Evolutionary conservation across 92 coral and sea anemone species (phyloP), one percentile per base, ranked within the genome.

Genomic region (Hydrozoanthus gracilis): DNA sequence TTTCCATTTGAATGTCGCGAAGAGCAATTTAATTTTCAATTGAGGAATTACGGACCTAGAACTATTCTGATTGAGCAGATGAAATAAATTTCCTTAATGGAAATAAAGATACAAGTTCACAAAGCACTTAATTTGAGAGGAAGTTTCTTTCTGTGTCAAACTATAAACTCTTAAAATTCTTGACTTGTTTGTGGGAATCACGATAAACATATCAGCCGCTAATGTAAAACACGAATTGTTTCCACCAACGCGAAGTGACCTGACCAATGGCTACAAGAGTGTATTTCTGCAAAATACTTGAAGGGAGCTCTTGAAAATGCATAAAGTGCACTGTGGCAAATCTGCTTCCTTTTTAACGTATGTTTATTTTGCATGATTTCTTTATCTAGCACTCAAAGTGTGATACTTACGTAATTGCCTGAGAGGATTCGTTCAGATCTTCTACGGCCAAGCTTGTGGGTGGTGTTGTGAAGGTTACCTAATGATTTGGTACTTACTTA

Each of bases 241-340:
- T 61, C 84, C 84, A 44, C 84, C 84, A 79, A 79, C 84, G 84
- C 84, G 39, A 62, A 15, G 10, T 4, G 44, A 56, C 12, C 55
- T 12, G 46, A 44, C 64, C 50, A 77, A 44, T 77, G 35, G 83
- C 18, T 14, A 6, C 16, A 6, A 60, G 15, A 78, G 35, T 54
- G 3, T 78, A 17, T n/a, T 79, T 64, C n/a, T 62, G 55, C 39
- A 10, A 4, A 46, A 39, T 47, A 79, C 84, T 79, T 62, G 46
- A 64, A 9, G 50, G 10, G 6, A 35, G 11, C 15, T 79, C 16
- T 47, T 4, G 73, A 47, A 79, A 79, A 64, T 47, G 12, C 10
- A 20, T 64, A 47, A 17, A 5, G 13, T 17, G 68, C 72, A 20
- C 20, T 35, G 13, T 77, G 82, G 35, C 52, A 60, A 56, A 44